Evolutionary conservation across 2,797 vertebrate species (phyloP), one percentile per base, ranked within the genome.

Genomic region (Sebastes itinus): DNA sequence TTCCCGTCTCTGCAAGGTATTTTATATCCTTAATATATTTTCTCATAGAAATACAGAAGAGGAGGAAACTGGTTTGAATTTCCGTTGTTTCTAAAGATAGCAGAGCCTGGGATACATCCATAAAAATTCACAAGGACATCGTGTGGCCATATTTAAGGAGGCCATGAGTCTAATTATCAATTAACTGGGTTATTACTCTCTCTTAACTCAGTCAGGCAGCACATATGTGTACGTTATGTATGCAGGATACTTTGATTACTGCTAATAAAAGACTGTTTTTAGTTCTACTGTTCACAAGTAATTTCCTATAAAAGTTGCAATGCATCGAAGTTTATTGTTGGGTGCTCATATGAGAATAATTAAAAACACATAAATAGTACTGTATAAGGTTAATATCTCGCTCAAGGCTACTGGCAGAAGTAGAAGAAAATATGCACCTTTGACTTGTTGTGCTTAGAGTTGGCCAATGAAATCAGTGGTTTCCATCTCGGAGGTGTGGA

Each of bases 281-380:
- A 56, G 77, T 58, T 75, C 77, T 75, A 82, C 77, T 77, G 75
- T 85, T 89, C 87, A 80, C 58, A 78, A 83, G 86, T 88, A 73
- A 91, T 94, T 94, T 93, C 88, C 85, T 78, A 86, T 78, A 81
- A 92, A 93, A 75, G 68, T 33, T 77, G 77, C 65, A 82, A 76
- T 61, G 79, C 6, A 88, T 89, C 78, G 85, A 86, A 32, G 56
- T 90, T 87, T 85, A 83, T 80, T 78, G 80, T 82, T 46, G 82
- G 74, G 83, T 56, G 22, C 61, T 87, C 93, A 89, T 73, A 66
- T 82, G 93, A 88, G 92, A 92, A 89, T 87, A 89, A 94, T 94
- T 91, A 89, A 86, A 90, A 77, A 35, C 59, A 85, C 38, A 82
- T 77, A 86, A 82, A 73, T 83, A 82, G 32, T 60, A 79, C 70